Evolutionary conservation across 2,888 invertebrate species (phyloP).

Genomic region (Caenorhabditis doughertyi): DNA sequence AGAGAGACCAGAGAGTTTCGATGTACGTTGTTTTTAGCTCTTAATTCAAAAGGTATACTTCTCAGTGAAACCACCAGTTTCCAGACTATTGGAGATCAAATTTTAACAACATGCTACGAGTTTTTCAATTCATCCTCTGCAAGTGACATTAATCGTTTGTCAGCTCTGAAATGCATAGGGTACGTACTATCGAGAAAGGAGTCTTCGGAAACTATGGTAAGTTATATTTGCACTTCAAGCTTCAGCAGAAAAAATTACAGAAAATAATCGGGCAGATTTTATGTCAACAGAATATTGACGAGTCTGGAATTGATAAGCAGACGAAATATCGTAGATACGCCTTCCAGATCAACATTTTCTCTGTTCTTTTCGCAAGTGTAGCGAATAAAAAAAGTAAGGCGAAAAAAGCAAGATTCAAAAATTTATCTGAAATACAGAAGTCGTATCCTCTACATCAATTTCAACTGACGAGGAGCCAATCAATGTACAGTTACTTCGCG

Average conservation of each 20-base stretch:
- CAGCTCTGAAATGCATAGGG: slow-evolving; percentile 73
- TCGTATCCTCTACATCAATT: neutral
- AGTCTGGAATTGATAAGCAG: slow-evolving; percentile 28
- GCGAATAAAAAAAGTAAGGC: slow-evolving; percentile 13
- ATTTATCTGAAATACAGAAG: too few species aligned
- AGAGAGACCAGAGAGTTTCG: slow-evolving; percentile 58
- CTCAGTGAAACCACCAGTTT: neutral
- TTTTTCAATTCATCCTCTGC: slow-evolving; percentile 55
- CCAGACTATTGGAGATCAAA: slow-evolving; percentile 54
- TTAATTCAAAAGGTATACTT: neutral
- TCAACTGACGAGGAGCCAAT: slow-evolving; percentile 50
- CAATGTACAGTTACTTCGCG: slow-evolving; percentile 58
- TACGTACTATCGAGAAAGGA: slow-evolving; percentile 63
- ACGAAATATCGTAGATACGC: slow-evolving; percentile 31
- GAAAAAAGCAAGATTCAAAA: too few species aligned
- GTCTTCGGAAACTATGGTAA: slow-evolving; percentile 66
- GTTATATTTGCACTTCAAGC: neutral
- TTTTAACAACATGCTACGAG: slow-evolving; percentile 64
- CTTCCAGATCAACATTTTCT: slow-evolving; percentile 69
- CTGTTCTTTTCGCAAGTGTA: slow-evolving; percentile 63
- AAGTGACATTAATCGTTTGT: slow-evolving; percentile 51
- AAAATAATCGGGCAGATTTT: slow-evolving; percentile 44
- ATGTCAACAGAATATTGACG: slow-evolving; percentile 25
- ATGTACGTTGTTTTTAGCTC: slow-evolving; percentile 30
- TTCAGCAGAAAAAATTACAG: neutral